These are phyloP conservation scores for Torymus texanus DNA, from an alignment of 2,888 invertebrate genomes.

Conservation along the genomic window DNA sequence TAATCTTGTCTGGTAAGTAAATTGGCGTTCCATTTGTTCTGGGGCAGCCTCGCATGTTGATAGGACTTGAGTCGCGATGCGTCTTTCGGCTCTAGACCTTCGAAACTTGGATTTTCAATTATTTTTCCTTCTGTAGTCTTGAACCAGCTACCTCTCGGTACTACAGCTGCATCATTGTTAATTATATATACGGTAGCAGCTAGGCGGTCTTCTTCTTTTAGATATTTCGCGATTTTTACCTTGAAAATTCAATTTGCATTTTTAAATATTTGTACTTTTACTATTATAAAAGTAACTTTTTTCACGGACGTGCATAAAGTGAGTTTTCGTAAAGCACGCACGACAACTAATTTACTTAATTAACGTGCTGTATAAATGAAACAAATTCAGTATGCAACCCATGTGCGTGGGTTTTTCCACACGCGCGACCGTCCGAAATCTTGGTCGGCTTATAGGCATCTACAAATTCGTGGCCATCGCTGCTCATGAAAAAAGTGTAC, in stretches of 20 bases:
- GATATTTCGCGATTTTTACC: conserved; percentile 75
- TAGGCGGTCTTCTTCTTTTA: conserved; percentile 88
- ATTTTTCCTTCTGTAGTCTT: conserved; percentile 84
- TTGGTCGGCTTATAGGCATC: too few relatives aligned
- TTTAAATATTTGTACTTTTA: too few relatives aligned
- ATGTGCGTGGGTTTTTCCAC: too few relatives aligned
- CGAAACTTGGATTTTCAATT: conserved; percentile 83
- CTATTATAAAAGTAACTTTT: too few relatives aligned
- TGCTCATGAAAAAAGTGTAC: too few relatives aligned
- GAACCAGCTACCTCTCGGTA: conserved; percentile 87
- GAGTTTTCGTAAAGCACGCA: too few relatives aligned
- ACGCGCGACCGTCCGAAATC: too few relatives aligned
- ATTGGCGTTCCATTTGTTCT: conserved; percentile 85
- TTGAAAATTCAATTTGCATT: conserved; percentile 61
- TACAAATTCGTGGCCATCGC: too few relatives aligned
- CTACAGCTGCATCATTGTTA: conserved; percentile 84
- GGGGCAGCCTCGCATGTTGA: conserved; percentile 84
- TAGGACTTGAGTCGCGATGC: conserved; percentile 85
- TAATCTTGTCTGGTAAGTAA: conserved; percentile 87
- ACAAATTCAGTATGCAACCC: too few relatives aligned
- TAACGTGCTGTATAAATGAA: too few relatives aligned
- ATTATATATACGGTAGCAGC: conserved; percentile 84
- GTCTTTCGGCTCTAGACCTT: conserved; percentile 81
- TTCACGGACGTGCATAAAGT: too few relatives aligned
- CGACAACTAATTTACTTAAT: too few relatives aligned